phyloP scores from a whole-genome alignment of 1,140 invertebrate genomes.

The Pseudomyrmex concolor region DNA sequence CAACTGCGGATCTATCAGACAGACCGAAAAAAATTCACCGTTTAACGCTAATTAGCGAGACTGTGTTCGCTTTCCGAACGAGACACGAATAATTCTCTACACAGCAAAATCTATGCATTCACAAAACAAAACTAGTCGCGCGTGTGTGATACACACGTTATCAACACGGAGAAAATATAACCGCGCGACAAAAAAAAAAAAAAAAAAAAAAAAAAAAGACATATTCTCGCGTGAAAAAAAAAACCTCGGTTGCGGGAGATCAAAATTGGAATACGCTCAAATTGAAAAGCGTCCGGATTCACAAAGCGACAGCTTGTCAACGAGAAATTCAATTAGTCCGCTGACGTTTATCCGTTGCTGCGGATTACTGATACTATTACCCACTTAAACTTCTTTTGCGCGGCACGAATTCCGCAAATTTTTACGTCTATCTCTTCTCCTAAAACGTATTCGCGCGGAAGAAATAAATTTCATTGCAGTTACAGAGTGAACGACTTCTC shows the following conservation, averaged over 20 bases:
- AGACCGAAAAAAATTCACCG: constrained; percentile 13
- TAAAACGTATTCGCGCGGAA: not conserved
- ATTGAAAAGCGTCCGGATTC: constrained; percentile 42
- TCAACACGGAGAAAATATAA: constrained; percentile 13
- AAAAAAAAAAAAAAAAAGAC: constrained; percentile 4
- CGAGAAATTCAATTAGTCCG: constrained; percentile 44
- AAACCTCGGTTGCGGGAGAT: not conserved
- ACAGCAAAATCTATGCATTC: not conserved
- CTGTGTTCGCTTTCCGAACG: not conserved
- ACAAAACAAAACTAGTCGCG: not conserved
- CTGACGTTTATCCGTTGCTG: constrained; percentile 48
- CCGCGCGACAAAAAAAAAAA: not conserved
- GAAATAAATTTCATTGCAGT: constrained; percentile 19
- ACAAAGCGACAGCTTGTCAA: constrained; percentile 50
- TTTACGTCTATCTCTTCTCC: not conserved
- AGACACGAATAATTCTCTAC: constrained; percentile 21
- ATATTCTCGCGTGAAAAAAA: constrained; percentile 42
- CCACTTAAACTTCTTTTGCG: not conserved
- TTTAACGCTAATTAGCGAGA: constrained; percentile 32
- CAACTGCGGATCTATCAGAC: not conserved
- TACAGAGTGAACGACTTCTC: constrained; percentile 12
- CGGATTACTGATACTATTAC: constrained; percentile 34
- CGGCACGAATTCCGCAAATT: constrained; percentile 15
- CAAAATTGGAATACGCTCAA: constrained; percentile 41
- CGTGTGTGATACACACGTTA: not conserved